Evolutionary conservation across 2,888 invertebrate species (phyloP), one percentile per base, ranked within the genome.

Genomic region (Morpho helenor): DNA sequence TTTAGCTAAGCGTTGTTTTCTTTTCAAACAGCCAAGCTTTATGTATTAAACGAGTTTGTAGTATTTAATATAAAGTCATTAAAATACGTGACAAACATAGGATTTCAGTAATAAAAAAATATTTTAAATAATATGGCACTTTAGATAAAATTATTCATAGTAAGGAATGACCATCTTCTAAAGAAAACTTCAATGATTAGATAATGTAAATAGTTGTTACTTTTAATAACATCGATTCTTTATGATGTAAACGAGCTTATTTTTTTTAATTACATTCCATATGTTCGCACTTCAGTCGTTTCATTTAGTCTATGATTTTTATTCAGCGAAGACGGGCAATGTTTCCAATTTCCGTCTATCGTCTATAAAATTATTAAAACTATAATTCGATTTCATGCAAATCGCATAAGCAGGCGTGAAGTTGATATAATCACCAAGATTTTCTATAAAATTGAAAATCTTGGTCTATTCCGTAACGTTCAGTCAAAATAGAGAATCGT

Each of bases 331-430:
- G 70, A 65, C 71, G 67, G 73, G 66, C 71, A 72, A 72, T 62
- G 61, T 62, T 65, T 60, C 56, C 54, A 56, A 50, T 63, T 61
- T 63, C 39, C 55, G 44, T 58, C 53, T 56, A 54, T 44, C 55
- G 44, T 58, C 53, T 56, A 54, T 44, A 53, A 54, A 47, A 58
- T 51, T 56, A 61, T 61, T 40, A 7, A n/a, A 39, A 8, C 4
- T 10, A 16, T 16, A 42, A 54, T 54, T 80, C 68, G 75, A 76
- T 79, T 83, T 79, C 78, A 79, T 71, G 73, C 72, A 78, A 83
- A 79, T 81, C 75, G 84, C 77, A 77, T 73, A 71, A 75, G 57
- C 53, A 57, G 78, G 78, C 79, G 80, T 82, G 75, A 76, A 75
- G 74, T 79, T 77, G 73, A 68, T 68, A 74, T 73, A 69, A 74